Evolutionary conservation across 2,113 vertebrate genomes (phyloP).

Genomic region (Eurystomus gularis): DNA sequence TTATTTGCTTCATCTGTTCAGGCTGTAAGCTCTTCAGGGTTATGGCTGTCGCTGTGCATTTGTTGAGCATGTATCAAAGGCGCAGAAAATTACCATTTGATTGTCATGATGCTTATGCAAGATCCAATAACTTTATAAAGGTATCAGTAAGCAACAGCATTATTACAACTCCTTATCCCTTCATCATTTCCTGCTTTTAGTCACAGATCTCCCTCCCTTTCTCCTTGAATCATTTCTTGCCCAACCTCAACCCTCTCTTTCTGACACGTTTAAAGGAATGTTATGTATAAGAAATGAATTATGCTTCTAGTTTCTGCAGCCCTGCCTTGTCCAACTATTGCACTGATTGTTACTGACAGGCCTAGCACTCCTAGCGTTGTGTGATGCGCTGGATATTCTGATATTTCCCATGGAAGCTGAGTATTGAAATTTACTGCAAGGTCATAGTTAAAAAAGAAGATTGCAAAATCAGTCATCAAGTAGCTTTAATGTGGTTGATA

Average conservation of each 20-base stretch:
- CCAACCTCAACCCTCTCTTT: too few relatives aligned
- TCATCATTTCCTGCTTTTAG: background rate
- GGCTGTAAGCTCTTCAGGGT: background rate
- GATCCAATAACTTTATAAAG: background rate
- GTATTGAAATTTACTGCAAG: background rate
- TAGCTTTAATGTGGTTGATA: background rate
- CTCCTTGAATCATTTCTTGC: too few relatives aligned
- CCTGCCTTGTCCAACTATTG: background rate
- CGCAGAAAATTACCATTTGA: background rate
- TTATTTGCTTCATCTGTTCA: background rate
- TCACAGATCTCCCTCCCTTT: background rate
- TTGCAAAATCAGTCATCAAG: background rate
- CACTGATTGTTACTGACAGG: slow-evolving; percentile 20
- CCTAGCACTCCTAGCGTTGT: background rate
- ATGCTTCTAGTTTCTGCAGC: background rate
- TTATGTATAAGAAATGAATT: background rate
- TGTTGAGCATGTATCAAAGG: background rate
- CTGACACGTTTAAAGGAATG: background rate
- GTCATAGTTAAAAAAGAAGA: background rate
- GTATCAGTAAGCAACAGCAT: background rate
- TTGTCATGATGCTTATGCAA: background rate
- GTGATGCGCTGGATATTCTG: background rate
- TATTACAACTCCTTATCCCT: background rate
- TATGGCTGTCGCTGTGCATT: background rate
- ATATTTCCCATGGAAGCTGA: background rate